Percentiles rank a stretch among this genome's conserved stretches.
Evolutionary conservation across 1,140 invertebrate genomes (phyloP).

Genomic region (Drosophila saltans): DNA sequence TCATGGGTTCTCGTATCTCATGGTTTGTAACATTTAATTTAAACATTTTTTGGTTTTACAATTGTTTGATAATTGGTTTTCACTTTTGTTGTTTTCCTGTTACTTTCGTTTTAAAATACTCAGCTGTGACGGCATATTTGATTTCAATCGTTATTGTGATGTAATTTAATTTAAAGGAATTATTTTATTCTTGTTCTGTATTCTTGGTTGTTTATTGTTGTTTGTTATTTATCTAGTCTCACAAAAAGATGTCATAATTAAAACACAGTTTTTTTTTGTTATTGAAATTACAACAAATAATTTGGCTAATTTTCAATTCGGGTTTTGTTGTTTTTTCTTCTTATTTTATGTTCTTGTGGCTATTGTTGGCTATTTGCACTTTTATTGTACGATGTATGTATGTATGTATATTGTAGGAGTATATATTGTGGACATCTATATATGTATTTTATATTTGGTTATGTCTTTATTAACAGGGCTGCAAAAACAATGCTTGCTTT

Average conservation of each 20-base stretch:
- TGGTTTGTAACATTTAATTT: not conserved
- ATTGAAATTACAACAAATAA: slow-evolving; percentile 20
- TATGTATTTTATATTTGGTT: slow-evolving; percentile 9
- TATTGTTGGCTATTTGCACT: not conserved
- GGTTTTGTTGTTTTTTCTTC: not conserved
- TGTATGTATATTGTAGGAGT: slow-evolving; percentile 5
- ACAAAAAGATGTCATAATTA: not conserved
- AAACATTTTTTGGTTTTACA: not conserved
- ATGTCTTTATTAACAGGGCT: slow-evolving; percentile 10
- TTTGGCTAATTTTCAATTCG: slow-evolving; percentile 12
- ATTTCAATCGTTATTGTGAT: not conserved
- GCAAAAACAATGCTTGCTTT: not conserved
- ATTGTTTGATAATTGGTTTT: slow-evolving; percentile 1
- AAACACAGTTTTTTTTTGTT: slow-evolving; percentile 9
- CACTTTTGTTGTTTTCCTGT: not conserved
- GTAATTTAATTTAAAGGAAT: not conserved
- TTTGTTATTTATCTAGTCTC: not conserved
- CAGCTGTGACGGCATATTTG: not conserved
- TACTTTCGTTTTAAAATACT: too few species aligned
- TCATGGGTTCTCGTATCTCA: slow-evolving; percentile 23
- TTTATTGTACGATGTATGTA: not conserved
- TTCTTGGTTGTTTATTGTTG: not conserved
- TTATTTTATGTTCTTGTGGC: not conserved
- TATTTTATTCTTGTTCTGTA: slow-evolving; percentile 2
- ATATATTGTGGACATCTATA: slow-evolving; percentile 11